Base-by-base conservation (phyloP, 2,113 vertebrate genomes). In the Nycticryphes semicollaris region DNA sequence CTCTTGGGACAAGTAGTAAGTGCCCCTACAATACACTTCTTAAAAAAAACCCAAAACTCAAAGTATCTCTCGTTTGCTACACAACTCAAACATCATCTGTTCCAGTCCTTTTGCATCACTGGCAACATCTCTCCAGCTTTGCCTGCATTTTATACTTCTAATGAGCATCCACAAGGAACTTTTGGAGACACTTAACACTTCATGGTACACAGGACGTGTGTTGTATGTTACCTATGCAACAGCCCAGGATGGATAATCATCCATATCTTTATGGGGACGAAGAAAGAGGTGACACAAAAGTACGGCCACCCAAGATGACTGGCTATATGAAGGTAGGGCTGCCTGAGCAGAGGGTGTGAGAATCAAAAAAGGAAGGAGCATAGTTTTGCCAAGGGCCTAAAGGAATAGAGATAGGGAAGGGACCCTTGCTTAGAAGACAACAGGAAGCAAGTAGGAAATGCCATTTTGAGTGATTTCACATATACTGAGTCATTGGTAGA, bases 151-250 rank as follows among this genome's bases (percentile, higher is more conserved):
- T 57, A 57, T 28, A 14, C 84, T 70, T 59, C n/a, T 47, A 1
- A 0, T 30, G 20, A 78, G 17, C 20, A 59, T 10, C 7, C 23
- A 54, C 13, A 85, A 47, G 12, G 24, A 54, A 4, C 41, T 85
- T 77, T 41, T 85, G 31, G 63, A 83, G 62, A 50, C 8, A 22
- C 7, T 69, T 33, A 63, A 57, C 27, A 41, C 22, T 69, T 51
- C 14, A 27, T 14, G 18, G 15, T 48, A 27, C 3, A 2, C 11
- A 51, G 16, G 10, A 33, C 1, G 0, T 9, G 18, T 1, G 4
- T 16, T 16, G 8, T 62, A 4, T 8, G 5, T 66, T 76, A 53
- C 6, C 33, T 48, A 41, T 18, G 28, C 28, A 54, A 53, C 37
- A 62, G 27, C 73, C 25, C 33, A 21, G 45, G 21, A n/a, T 45